Conservation (phyloP, 2,888 invertebrate genomes). For the Harpalus rufipes region DNA sequence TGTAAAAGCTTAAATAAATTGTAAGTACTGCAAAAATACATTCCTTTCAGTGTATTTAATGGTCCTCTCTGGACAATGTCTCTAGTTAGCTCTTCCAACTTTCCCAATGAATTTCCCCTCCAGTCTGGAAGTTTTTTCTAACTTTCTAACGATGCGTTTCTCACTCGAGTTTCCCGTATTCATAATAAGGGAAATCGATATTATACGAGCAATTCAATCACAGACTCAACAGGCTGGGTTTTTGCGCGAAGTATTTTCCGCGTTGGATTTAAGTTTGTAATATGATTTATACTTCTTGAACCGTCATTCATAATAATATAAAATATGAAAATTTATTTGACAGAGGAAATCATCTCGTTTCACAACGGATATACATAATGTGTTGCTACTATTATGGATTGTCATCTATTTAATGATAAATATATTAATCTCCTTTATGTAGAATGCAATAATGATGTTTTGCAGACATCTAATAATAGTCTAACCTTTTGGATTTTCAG, state of each 20-base stretch:
- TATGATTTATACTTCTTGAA: neutral
- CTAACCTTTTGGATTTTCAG: no score
- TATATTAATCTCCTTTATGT: no score
- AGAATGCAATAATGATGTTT: no score
- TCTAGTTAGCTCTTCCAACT: constrained; percentile 14
- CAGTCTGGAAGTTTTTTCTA: constrained; percentile 4
- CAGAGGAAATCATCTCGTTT: no score
- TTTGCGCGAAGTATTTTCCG: constrained; percentile 1
- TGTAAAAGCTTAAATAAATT: neutral
- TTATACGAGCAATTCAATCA: constrained; percentile 17
- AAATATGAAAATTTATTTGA: neutral
- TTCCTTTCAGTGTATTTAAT: neutral
- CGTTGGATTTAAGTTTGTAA: constrained; percentile 1
- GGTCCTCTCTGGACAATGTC: neutral
- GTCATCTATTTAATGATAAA: no score
- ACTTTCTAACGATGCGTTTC: constrained; percentile 28
- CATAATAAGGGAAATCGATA: constrained; percentile 35
- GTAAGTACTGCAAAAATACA: neutral
- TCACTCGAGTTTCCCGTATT: constrained; percentile 12
- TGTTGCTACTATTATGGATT: no score
- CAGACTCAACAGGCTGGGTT: constrained; percentile 22
- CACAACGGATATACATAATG: no score
- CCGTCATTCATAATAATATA: neutral
- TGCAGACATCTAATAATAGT: no score
- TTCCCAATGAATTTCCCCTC: neutral